Evolutionary conservation across 2,113 vertebrate species (phyloP), one percentile per base, ranked within the genome.

Genomic region (Penelope pileata): DNA sequence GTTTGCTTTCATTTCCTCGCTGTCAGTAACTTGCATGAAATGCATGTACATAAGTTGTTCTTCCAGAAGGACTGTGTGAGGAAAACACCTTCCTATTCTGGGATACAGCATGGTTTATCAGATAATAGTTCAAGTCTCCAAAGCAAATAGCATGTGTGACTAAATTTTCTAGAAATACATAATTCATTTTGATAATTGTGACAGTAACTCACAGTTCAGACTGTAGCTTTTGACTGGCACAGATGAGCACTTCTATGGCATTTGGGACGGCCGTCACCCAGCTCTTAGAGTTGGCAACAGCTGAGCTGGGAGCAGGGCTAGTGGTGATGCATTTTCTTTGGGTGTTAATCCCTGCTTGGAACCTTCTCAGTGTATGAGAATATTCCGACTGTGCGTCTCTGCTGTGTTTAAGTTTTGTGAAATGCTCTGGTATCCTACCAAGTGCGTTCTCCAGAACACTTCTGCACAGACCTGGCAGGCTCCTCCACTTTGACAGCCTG

Each of bases 261-360:
- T 51, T 18, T 66, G 66, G 77, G 68, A 27, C 30, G 72, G 16
- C 68, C 7, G 9, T 18, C 56, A 18, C 30, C 19, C 17, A 40
- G 60, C 64, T 66, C 53, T 13, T 26, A 34, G 62, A 60, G 64
- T 4, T 88, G 89, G 83, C 36, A 27, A 23, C 24, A 66, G 50
- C 69, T 53, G 42, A 45, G 43, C n/a, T 67, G 73, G 59, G 86
- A 86, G 32, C 29, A 30, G 54, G 27, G 48, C 56, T 87, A 60
- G 12, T 6, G 40, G 43, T 64, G 86, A 90, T 12, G 21, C 51
- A 7, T n/a, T 94, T 84, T 53, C 64, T 60, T 53, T 16, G 77
- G 85, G 83, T 73, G 16, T 48, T 91, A 76, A 96, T 93, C 64
- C 54, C 36, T 51, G 32, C 12, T 36, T 86, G 89, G 94, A 47